phyloP scores from a whole-genome alignment of 1,140 invertebrate species.

The Calliphora vicina region DNA sequence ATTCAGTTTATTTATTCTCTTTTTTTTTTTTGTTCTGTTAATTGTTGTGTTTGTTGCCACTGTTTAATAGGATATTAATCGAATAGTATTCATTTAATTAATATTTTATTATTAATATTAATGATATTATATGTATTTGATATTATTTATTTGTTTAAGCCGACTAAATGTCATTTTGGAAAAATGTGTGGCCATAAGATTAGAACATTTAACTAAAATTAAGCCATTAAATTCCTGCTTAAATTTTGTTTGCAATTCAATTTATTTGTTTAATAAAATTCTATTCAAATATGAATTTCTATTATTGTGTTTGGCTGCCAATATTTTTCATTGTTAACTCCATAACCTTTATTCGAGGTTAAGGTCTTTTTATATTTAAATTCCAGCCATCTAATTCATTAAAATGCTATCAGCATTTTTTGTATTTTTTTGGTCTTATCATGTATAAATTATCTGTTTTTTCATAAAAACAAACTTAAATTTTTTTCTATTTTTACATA shows the following conservation, averaged over 20 bases:
- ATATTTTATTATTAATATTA: not conserved
- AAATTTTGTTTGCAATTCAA: too few relatives aligned
- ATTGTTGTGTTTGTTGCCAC: not conserved
- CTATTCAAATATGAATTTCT: too few relatives aligned
- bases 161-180: not conserved
- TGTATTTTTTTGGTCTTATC: not conserved
- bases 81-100: constrained; percentile 6
- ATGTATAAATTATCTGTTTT: not conserved
- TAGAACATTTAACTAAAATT: too few relatives aligned
- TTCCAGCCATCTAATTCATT: not conserved
- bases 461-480: not conserved
- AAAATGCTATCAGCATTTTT: not conserved
- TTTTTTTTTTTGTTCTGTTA: not conserved
- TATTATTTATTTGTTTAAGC: constrained; percentile 1
- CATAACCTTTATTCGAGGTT: not conserved
- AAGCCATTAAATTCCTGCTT: too few relatives aligned
- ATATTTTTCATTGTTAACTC: too few relatives aligned
- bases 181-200: too few relatives aligned
- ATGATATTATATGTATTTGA: not conserved
- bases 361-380: not conserved
- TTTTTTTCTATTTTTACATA: not conserved
- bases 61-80: constrained; percentile 1
- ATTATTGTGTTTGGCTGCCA: too few relatives aligned
- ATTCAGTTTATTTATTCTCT: not conserved
- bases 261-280: too few relatives aligned